Percentiles rank a stretch among this genome's conserved stretches.
Evolutionary conservation across 2,113 vertebrate species (phyloP).

Genomic region (Rhinolophus ferrumequinum): DNA sequence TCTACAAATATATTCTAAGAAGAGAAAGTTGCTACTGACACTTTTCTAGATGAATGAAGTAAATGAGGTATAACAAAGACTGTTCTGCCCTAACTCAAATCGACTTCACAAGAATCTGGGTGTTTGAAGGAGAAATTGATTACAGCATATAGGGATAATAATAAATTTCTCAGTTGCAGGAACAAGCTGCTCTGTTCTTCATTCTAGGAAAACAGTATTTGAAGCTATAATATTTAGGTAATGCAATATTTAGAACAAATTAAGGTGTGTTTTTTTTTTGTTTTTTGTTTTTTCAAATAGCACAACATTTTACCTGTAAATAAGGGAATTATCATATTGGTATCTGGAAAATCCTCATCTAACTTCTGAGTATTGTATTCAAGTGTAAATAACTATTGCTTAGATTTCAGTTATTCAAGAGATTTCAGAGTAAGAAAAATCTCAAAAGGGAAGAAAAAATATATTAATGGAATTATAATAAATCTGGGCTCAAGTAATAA

Average conservation of each 20-base stretch:
- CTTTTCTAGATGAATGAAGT: neutral
- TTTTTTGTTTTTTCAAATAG: neutral
- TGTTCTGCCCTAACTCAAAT: neutral
- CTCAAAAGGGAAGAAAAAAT: neutral
- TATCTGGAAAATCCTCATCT: neutral
- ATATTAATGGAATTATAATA: neutral
- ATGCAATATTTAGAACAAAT: neutral
- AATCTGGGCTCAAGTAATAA: neutral
- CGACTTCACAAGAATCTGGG: neutral
- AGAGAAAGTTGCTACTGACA: neutral
- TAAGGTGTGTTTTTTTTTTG: neutral
- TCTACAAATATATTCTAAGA: neutral
- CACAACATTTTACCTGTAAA: neutral
- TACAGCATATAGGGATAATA: neutral
- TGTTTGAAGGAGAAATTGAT: neutral
- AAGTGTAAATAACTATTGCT: neutral
- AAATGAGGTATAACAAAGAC: conserved; percentile 1
- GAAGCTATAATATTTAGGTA: neutral
- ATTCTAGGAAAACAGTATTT: neutral
- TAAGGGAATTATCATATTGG: neutral
- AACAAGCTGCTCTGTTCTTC: neutral
- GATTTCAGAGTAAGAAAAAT: neutral
- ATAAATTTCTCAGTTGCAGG: neutral
- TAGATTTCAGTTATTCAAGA: neutral
- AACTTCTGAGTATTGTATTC: neutral